Evolutionary conservation across 2,113 vertebrate genomes (phyloP), one percentile per base, ranked within the genome.

Genomic region (Petromus typicus): DNA sequence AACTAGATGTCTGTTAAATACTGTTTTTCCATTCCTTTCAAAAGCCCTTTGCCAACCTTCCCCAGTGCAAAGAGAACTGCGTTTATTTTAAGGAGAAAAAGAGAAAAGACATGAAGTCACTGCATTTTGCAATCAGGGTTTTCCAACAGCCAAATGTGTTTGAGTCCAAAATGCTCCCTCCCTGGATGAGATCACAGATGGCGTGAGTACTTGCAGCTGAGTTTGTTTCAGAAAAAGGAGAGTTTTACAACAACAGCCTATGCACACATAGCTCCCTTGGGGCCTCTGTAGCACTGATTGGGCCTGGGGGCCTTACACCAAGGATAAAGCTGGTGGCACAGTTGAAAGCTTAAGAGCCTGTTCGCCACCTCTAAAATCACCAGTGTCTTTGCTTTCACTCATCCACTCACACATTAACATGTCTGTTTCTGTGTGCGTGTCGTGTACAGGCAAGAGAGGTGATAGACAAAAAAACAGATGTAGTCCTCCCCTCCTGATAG

Each of bases 121-220:
- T 10, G 4, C 79, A 23, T 97, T 97, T 97, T 92, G 96, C 89
- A 97, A 96, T 91, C 61, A 37, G 61, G 51, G 67, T 80, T 88
- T 8, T 95, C 87, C 91, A 78, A 69, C 64, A 86, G 94, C 95
- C 96, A 97, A 96, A 59, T 80, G 82, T 34, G 34, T 92, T 95
- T 73, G 43, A 83, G 79, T 95, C 89, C 96, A 97, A 97, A 96
- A 32, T 1, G 37, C 16, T 89, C 95, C 97, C 97, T 96, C 97
- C 97, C 94, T 86, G 48, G 20, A 86, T 97, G 97, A 97, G 96
- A 83, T 97, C 97, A 97, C 34, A 1, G 91, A 78, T 4, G 43
- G 56, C 86, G 30, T 89, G 83, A 96, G 37, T 66, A 73, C 63
- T 86, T 93, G 45, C 40, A 73, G 92, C 93, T 93, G 80, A 54